Evolutionary conservation across 2,888 invertebrate species (phyloP), one percentile per base, ranked within the genome.

Genomic region (Habroteleia sp.): DNA sequence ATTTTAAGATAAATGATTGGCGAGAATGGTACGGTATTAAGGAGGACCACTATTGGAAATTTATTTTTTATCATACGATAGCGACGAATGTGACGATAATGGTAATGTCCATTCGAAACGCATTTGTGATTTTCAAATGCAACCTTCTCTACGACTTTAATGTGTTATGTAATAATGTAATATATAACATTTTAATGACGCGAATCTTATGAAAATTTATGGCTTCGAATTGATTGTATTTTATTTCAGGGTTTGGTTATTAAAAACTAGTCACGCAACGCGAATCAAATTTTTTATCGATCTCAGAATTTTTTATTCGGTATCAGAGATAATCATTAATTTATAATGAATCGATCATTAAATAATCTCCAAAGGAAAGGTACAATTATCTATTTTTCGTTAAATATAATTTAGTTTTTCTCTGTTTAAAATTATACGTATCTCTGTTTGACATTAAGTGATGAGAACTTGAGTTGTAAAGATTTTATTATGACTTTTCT

Each of bases 71-170:
- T 54, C 71, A 27, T 71, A 48, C 56, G 50, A 33, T n/a, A 13
- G 52, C 44, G 31, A 52, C 71, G 48, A 63, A 63, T 42, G 37
- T 39, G 39, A 8, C 37, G 58, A 65, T 73, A 65, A 73, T 66
- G 63, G 52, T 58, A 44, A 65, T 33, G 65, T 65, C 60, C 65
- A 73, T 73, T 73, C 39, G 31, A 66, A 65, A 65, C 17, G 52
- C 73, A 66, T 66, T 73, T 73, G 60, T 60, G 66, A 66, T 52
- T 50, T 37, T 56, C 41, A 50, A 65, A 65, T 50, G 60, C 33
- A 54, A 25, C 63, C 44, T 63, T 50, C 35, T 65, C 50, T 25
- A 16, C 23, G 52, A 60, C 27, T 37, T 41, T 73, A 73, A 66
- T 73, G 66, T 31, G 37, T 72, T 72, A 65, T n/a, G 56, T 58